These are phyloP conservation scores for Pandemis cinnamomeana DNA, from an alignment of 2,888 invertebrate genomes.

Conservation along the genomic window DNA sequence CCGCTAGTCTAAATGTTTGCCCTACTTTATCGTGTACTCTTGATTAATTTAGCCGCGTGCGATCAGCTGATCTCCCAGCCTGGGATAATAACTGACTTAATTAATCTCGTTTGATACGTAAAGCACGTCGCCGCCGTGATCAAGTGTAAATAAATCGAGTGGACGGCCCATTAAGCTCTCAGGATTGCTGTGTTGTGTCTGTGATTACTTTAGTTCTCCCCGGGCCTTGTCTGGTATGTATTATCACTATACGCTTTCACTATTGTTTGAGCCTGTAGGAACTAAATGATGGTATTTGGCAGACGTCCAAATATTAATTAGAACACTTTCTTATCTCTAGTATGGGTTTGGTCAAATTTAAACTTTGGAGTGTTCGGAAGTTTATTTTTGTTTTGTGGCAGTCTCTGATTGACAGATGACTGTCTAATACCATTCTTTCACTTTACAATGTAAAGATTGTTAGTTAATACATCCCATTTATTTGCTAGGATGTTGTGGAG, in stretches of 20 bases:
- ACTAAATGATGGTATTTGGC: conserved; percentile 63
- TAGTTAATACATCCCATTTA: background rate
- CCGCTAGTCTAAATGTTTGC: conserved; percentile 74
- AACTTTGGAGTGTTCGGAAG: conserved; percentile 41
- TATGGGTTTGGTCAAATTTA: conserved; percentile 50
- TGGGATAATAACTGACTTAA: conserved; percentile 59
- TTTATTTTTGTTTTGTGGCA: conserved; percentile 33
- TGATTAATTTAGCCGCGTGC: conserved; percentile 80
- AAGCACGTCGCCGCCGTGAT: conserved; percentile 29
- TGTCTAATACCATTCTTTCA: background rate
- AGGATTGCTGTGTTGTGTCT: conserved; percentile 34
- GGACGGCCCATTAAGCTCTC: background rate
- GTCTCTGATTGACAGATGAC: conserved; percentile 30
- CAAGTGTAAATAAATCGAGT: conserved; percentile 36
- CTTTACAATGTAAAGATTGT: background rate
- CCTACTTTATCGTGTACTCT: conserved; percentile 79
- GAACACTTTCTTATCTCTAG: conserved; percentile 65
- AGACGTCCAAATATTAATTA: conserved; percentile 71
- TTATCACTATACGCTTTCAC: conserved; percentile 42
- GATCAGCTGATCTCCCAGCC: conserved; percentile 80
- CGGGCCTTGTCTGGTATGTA: conserved; percentile 42
- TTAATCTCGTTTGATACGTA: conserved; percentile 48
- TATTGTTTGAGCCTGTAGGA: conserved; percentile 42
- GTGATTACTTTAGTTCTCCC: conserved; percentile 34
- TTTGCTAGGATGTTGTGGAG: background rate